Evolutionary conservation across 2,888 invertebrate genomes (phyloP), one percentile per base, ranked within the genome.

Genomic region (Tholera decimalis): DNA sequence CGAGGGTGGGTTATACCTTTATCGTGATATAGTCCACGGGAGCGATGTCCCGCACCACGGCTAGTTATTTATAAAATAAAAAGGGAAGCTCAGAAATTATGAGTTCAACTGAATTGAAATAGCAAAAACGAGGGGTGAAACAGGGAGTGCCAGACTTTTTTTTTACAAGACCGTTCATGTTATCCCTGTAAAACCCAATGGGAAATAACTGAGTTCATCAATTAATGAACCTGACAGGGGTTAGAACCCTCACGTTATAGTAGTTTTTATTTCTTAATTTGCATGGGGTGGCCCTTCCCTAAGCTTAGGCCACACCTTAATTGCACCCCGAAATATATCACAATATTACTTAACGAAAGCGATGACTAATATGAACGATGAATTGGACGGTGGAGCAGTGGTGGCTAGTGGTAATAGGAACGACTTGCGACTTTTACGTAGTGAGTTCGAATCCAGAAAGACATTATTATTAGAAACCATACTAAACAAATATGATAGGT

Each of bases 281-380:
- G 33, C 55, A 63, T 54, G 54, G 73, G 77, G 67, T 50, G 28
- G 33, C 18, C 73, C 28, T 39, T 8, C 53, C 74, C 54, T 30
- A 11, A n/a, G 9, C 74, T 50, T 30, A 11, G 15, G 9, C 37
- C 79, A 60, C 75, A 60, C 79, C 79, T 63, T 24, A 6, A 20
- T 28, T 64, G 54, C 73, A 55, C 73, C 77, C 50, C 6, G n/a
- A 41, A n/a, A 15, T 9, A 47, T 49, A 20, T 2, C 8, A 41
- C 8, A 30, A 37, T 46, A 13, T 50, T 28, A 67, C 26, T 39
- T 33, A 22, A 66, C 43, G 37, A 30, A 50, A 44, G 43, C 20
- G 2, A 1, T n/a, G 35, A 15, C 35, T 35, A 35, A 35, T 35
- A 35, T n/a, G n/a, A n/a, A n/a, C n/a, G n/a, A n/a, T n/a, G n/a